A percentile compares a stretch with the other conserved stretches of the same genome.
Evolutionary conservation across 1,140 invertebrate species (phyloP).

Genomic region (Druon quercuslanigerum): DNA sequence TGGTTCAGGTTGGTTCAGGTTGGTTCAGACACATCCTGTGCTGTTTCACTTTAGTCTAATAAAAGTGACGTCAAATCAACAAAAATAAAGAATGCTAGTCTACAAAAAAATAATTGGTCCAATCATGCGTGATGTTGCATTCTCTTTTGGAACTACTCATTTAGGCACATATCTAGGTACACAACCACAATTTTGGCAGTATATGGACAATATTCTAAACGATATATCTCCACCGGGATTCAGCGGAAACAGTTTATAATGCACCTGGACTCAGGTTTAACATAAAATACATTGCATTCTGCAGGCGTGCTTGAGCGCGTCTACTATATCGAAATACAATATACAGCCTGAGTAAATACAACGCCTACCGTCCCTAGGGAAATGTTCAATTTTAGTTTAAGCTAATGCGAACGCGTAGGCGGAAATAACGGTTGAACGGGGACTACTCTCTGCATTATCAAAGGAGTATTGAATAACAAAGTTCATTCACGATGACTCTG

Average conservation of each 20-base stretch:
- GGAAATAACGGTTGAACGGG: conserved; percentile 35
- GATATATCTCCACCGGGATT: conserved; percentile 62
- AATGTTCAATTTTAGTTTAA: conserved; percentile 66
- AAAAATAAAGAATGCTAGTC: too few relatives aligned
- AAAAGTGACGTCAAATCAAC: too few relatives aligned
- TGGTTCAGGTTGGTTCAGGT: too few relatives aligned
- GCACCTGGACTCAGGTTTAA: conserved; percentile 44
- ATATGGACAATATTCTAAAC: conserved; percentile 66
- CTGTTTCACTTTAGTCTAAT: too few relatives aligned
- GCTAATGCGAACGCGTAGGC: conserved; percentile 42
- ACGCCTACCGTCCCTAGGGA: conserved; percentile 49
- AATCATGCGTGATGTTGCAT: background rate
- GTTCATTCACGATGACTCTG: conserved; percentile 34
- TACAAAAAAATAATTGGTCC: too few relatives aligned
- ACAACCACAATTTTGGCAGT: background rate
- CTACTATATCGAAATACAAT: conserved; percentile 28
- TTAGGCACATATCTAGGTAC: background rate
- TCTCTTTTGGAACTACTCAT: background rate
- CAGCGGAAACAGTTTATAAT: conserved; percentile 53
- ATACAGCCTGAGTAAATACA: conserved; percentile 42
- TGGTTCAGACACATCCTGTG: too few relatives aligned
- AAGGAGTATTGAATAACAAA: conserved; percentile 33
- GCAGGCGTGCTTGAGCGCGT: conserved; percentile 34
- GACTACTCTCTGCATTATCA: conserved; percentile 36
- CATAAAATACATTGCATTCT: conserved; percentile 44